Evolutionary conservation across 2,888 invertebrate genomes (phyloP).

Genomic region (Mythimna albipuncta): DNA sequence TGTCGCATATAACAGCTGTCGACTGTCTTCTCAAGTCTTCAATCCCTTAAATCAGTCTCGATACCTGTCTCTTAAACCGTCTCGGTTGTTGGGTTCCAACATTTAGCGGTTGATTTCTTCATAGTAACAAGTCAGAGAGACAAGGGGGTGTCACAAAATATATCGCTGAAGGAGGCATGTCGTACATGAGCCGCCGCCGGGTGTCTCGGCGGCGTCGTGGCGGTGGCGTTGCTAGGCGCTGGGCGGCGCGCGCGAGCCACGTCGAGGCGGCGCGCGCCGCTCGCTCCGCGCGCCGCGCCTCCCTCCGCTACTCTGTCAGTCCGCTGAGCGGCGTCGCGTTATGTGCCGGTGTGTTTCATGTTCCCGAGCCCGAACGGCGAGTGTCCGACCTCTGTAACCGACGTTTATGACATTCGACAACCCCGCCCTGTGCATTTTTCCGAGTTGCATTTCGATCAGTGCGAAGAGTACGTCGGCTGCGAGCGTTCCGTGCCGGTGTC

Average conservation of each 20-base stretch:
- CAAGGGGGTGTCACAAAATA: slow-evolving; percentile 56
- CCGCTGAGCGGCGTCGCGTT: slow-evolving; percentile 83
- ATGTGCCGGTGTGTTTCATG: slow-evolving; percentile 77
- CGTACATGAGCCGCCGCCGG: slow-evolving; percentile 60
- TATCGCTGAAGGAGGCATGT: slow-evolving; percentile 50
- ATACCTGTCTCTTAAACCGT: neutral
- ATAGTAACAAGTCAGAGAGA: slow-evolving; percentile 16
- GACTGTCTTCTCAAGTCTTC: neutral
- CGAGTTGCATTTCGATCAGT: slow-evolving; percentile 86
- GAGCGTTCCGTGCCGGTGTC: slow-evolving; percentile 77
- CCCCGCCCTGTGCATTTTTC: slow-evolving; percentile 90
- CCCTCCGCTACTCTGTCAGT: slow-evolving; percentile 74
- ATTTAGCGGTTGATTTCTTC: slow-evolving; percentile 9
- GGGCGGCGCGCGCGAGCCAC: slow-evolving; percentile 60
- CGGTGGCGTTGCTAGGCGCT: slow-evolving; percentile 60
- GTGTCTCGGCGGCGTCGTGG: slow-evolving; percentile 62
- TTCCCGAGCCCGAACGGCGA: slow-evolving; percentile 76
- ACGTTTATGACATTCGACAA: slow-evolving; percentile 89
- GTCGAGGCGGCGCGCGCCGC: slow-evolving; percentile 71
- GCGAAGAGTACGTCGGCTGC: slow-evolving; percentile 82
- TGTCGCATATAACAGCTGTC: slow-evolving; percentile 1
- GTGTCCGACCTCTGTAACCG: slow-evolving; percentile 88
- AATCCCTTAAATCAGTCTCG: neutral
- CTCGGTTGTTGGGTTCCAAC: neutral
- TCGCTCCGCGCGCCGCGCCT: slow-evolving; percentile 66